These are phyloP conservation scores for Lepidurus couesii DNA, from an alignment of 1,140 invertebrate species.

Conservation along the genomic window DNA sequence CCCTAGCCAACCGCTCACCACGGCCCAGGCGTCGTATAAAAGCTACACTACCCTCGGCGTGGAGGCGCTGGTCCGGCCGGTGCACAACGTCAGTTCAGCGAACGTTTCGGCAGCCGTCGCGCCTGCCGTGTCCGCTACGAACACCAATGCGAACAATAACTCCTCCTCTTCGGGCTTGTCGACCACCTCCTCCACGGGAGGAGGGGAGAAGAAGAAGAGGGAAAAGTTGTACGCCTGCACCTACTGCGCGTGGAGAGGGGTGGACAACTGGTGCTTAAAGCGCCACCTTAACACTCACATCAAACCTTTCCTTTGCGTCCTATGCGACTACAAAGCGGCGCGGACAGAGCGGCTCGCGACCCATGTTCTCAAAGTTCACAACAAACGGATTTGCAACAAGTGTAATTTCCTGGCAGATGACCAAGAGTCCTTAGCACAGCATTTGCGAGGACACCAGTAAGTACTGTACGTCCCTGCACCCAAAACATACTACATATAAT, in stretches of 20 bases:
- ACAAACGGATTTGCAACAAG: constrained; percentile 78
- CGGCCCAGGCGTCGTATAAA: constrained; percentile 30
- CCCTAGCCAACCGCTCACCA: constrained; percentile 25
- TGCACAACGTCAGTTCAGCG: constrained; percentile 17
- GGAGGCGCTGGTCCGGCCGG: constrained; percentile 32
- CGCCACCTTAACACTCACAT: constrained; percentile 85
- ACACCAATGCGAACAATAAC: background rate
- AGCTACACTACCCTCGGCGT: constrained; percentile 32
- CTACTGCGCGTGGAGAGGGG: constrained; percentile 83
- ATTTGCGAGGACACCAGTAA: constrained; percentile 57
- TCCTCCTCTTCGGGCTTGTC: constrained; percentile 25
- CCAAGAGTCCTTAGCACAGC: constrained; percentile 63
- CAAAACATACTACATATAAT: background rate
- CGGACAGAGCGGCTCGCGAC: constrained; percentile 76
- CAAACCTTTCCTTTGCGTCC: constrained; percentile 78
- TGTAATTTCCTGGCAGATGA: constrained; percentile 80
- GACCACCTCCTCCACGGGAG: background rate
- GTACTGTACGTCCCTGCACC: constrained; percentile 37
- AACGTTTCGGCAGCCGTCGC: background rate
- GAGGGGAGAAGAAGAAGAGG: constrained; percentile 44
- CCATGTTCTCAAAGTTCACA: constrained; percentile 83
- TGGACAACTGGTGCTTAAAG: constrained; percentile 90
- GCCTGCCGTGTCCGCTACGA: background rate
- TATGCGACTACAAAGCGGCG: constrained; percentile 87
- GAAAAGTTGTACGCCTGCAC: constrained; percentile 67